Evolutionary conservation across 2,797 vertebrate genomes (phyloP).

Genomic region (Podarcis siculus): DNA sequence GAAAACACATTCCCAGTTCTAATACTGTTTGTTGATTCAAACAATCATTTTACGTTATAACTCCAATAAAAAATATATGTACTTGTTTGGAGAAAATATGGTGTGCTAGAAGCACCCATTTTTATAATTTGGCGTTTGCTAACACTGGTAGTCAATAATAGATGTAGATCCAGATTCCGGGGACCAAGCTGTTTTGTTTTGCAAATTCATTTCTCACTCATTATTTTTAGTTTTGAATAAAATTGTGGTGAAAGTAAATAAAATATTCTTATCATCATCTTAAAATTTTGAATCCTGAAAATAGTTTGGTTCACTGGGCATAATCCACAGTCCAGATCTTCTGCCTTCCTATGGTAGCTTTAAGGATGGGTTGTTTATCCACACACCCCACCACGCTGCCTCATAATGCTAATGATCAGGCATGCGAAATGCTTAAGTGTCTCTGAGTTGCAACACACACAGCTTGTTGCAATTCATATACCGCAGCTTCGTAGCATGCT

Average conservation of each 20-base stretch:
- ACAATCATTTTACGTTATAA: background rate
- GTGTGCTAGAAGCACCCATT: background rate
- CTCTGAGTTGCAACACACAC: background rate
- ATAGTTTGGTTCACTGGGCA: background rate
- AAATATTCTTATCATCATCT: background rate
- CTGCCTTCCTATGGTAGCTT: background rate
- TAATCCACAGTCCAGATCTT: background rate
- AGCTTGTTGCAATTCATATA: background rate
- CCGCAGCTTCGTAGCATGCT: background rate
- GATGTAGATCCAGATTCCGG: background rate
- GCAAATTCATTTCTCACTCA: no score
- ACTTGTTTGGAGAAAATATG: background rate
- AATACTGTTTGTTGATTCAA: background rate
- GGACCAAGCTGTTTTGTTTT: background rate
- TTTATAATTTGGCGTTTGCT: background rate
- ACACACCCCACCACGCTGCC: background rate
- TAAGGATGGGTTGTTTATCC: no score
- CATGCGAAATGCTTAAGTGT: background rate
- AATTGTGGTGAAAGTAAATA: no score
- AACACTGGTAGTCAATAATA: background rate
- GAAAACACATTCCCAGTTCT: background rate
- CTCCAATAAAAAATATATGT: no score
- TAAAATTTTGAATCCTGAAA: background rate
- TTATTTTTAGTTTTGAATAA: no score
- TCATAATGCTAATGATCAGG: background rate